Conservation (phyloP, 2,888 invertebrate species). For the Corbicula japonica region DNA sequence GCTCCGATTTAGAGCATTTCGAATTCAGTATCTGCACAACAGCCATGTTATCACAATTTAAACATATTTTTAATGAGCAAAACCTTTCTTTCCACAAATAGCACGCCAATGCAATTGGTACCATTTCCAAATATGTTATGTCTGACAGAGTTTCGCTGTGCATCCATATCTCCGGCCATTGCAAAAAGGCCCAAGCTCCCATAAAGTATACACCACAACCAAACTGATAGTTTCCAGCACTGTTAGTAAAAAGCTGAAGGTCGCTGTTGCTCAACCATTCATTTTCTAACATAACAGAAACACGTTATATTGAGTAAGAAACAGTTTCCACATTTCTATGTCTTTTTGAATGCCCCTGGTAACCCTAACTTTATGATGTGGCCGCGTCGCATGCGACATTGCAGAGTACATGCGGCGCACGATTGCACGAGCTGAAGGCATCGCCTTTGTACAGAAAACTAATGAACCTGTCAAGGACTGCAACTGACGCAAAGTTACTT, state of each 20-base stretch:
- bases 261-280: neutral
- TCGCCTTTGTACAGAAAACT: constrained; percentile 1
- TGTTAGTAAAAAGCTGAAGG: constrained; percentile 6
- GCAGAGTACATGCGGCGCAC: constrained; percentile 3
- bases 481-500: constrained; percentile 1
- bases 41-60: constrained; percentile 11
- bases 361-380: constrained; percentile 4
- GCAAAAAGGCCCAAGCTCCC: constrained; percentile 4
- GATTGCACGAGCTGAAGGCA: constrained; percentile 8
- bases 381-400: neutral
- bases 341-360: neutral
- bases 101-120: constrained; percentile 19
- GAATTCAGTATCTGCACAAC: constrained; percentile 6
- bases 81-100: constrained; percentile 4
- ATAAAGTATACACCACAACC: constrained; percentile 14
- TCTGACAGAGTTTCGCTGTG: neutral
- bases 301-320: constrained; percentile 5
- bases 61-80: neutral
- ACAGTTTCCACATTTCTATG: neutral
- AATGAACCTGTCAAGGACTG: constrained; percentile 10
- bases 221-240: neutral
- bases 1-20: constrained; percentile 5
- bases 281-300: neutral
- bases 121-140: constrained; percentile 29
- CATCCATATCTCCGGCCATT: constrained; percentile 7